phyloP scores from a whole-genome alignment of 2,888 invertebrate species.

The Chydorus sphaericus region DNA sequence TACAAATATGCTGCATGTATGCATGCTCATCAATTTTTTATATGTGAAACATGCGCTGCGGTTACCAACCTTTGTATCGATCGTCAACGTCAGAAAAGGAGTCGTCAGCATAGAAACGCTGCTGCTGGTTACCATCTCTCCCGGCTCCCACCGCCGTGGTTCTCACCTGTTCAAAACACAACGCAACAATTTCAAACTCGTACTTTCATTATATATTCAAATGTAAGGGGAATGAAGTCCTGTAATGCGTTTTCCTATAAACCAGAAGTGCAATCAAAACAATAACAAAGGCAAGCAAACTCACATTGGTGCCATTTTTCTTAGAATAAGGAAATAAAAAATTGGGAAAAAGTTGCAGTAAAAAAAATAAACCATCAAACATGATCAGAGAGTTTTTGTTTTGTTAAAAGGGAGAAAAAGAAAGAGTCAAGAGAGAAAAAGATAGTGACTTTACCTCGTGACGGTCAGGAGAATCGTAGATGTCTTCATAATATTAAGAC shows the following conservation, averaged over 20 bases:
- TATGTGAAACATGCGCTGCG: background rate
- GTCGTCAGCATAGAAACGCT: conserved; percentile 11
- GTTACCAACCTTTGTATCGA: conserved; percentile 7
- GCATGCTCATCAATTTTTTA: background rate
- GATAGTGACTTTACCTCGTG: conserved; percentile 14
- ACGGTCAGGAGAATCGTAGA: conserved; percentile 15
- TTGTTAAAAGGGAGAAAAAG: conserved; percentile 55
- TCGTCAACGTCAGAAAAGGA: conserved; percentile 15
- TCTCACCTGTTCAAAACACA: background rate
- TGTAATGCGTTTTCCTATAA: background rate
- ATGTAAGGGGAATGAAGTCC: conserved; percentile 23
- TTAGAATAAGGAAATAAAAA: background rate
- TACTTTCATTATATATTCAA: conserved; percentile 16
- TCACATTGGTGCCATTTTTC: too few species aligned
- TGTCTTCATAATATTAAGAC: conserved; percentile 17
- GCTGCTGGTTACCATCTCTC: conserved; percentile 16
- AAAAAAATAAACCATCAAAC: conserved; percentile 24
- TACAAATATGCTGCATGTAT: background rate
- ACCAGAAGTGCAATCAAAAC: background rate
- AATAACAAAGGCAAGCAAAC: background rate
- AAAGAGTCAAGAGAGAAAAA: conserved; percentile 21
- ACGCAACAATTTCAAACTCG: background rate
- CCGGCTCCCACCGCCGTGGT: background rate
- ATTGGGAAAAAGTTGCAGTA: background rate
- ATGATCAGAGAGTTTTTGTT: conserved; percentile 7